Base-by-base conservation (phyloP, 2,113 vertebrate genomes). In the Numenius arquata region DNA sequence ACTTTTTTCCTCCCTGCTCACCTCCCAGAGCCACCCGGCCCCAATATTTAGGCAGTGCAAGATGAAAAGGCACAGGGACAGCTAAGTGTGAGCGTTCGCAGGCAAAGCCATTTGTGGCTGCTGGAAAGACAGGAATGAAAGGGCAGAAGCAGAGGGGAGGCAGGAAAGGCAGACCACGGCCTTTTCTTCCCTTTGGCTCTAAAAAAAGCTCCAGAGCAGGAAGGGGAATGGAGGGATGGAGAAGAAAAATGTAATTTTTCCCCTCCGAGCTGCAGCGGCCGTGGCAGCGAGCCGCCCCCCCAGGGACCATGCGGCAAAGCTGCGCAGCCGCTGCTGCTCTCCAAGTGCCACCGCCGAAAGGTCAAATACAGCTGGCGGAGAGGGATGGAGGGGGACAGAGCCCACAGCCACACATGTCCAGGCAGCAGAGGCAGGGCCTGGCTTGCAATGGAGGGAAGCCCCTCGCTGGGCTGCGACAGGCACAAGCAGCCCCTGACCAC, bases 161-260 rank as follows among this genome's bases (percentile, higher is more conserved):
- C 40, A 74, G 68, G 16, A 21, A 38, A 82, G 63, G 72, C 74
- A 93, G 63, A 74, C 72, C 52, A 12, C 0, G 21, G 47, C 72
- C 52, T 94, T 95, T 87, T n/a, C 87, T 95, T 92, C 78, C 72
- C 76, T 93, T 89, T 36, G 73, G 86, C 84, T 93, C 71, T 89
- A 73, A 80, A 90, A 59, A 90, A 73, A 93, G 77, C 90, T 94
- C 89, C 52, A 55, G 79, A 83, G 81, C 3, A 50, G 87, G 71
- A 83, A 91, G 53, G 48, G 30, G 76, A 73, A 85, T 68, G 85
- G 96, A 74, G 36, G 55, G 81, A 85, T 85, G 58, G 89, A 97
- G 96, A 95, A 88, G 96, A 96, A 97, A 97, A 97, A 97, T 81
- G 79, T 32, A 27, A 91, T 96, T 97, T 96, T 96, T 73, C 76